These are phyloP conservation scores for Drosophila basisetae DNA, from an alignment of 2,888 invertebrate species.

Conservation along the genomic window DNA sequence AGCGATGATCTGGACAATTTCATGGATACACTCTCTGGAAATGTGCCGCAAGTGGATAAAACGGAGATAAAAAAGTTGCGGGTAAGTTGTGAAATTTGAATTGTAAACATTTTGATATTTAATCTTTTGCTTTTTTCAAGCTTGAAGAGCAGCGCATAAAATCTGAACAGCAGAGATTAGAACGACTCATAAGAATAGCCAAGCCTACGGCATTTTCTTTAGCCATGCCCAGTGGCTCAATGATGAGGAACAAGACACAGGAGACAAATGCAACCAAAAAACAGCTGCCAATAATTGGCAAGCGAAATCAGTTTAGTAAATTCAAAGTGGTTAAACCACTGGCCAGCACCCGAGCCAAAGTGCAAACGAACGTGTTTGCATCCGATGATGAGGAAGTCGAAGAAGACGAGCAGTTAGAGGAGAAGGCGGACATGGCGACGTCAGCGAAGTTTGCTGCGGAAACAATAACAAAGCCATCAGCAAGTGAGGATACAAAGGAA, in stretches of 20 bases:
- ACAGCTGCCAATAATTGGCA: constrained; percentile 86
- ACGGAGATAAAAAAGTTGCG: constrained; percentile 88
- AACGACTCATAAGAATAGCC: constrained; percentile 91
- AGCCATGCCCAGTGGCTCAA: constrained; percentile 75
- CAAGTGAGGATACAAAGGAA: constrained; percentile 22
- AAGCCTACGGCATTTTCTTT: constrained; percentile 88
- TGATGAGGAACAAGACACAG: constrained; percentile 2
- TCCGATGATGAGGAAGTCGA: constrained; percentile 75
- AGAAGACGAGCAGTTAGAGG: constrained; percentile 54
- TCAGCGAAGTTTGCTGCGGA: constrained; percentile 13
- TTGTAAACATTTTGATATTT: neutral
- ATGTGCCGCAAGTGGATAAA: constrained; percentile 87
- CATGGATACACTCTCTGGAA: constrained; percentile 90
- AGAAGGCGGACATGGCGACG: neutral
- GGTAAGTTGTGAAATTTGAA: constrained; percentile 74
- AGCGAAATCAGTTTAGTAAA: constrained; percentile 84
- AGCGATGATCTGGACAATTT: constrained; percentile 93
- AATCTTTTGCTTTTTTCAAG: constrained; percentile 80
- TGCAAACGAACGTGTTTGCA: constrained; percentile 60
- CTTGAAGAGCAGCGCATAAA: constrained; percentile 89
- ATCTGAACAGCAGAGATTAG: constrained; percentile 89
- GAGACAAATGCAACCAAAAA: constrained; percentile 41
- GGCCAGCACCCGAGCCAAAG: constrained; percentile 34
- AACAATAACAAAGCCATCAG: constrained; percentile 19
- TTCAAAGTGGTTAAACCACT: constrained; percentile 77